Percentiles rank a stretch among this genome's conserved stretches.
Evolutionary conservation across 2,888 invertebrate genomes (phyloP).

Genomic region (Synergus umbraculus): DNA sequence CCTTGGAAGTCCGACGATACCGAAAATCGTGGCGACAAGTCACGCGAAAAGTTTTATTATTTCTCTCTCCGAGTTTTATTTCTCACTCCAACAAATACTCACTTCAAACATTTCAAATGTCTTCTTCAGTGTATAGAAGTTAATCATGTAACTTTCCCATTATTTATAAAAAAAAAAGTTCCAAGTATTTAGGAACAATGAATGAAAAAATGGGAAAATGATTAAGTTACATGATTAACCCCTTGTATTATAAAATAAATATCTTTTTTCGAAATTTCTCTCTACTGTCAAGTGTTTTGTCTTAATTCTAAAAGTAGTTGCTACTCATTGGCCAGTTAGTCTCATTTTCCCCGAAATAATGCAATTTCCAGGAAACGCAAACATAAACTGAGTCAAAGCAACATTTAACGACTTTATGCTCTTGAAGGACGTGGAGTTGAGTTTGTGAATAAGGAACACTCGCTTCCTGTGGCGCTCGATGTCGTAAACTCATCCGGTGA

Average conservation of each 20-base stretch:
- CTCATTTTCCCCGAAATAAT: background rate
- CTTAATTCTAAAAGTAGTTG: background rate
- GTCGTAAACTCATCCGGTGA: slow-evolving; percentile 19
- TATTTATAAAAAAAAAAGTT: too few relatives aligned
- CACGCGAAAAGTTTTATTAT: slow-evolving; percentile 3
- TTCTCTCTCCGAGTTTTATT: background rate
- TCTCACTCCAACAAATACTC: background rate
- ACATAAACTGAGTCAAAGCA: background rate
- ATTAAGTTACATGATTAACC: too few relatives aligned
- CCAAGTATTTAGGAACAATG: too few relatives aligned
- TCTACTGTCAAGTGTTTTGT: background rate
- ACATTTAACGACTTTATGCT: background rate
- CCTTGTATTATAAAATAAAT: background rate
- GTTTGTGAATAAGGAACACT: background rate
- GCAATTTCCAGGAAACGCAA: background rate
- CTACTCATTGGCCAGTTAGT: background rate
- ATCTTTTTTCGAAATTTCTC: background rate
- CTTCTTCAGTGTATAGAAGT: background rate
- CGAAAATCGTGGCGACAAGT: background rate
- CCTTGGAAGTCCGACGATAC: background rate
- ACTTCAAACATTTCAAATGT: background rate
- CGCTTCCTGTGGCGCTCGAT: background rate
- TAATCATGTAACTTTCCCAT: too few relatives aligned
- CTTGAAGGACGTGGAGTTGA: background rate
- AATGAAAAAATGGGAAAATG: too few relatives aligned